phyloP scores from a whole-genome alignment of 2,797 vertebrate genomes.

The Neosilurus hyrtlii region DNA sequence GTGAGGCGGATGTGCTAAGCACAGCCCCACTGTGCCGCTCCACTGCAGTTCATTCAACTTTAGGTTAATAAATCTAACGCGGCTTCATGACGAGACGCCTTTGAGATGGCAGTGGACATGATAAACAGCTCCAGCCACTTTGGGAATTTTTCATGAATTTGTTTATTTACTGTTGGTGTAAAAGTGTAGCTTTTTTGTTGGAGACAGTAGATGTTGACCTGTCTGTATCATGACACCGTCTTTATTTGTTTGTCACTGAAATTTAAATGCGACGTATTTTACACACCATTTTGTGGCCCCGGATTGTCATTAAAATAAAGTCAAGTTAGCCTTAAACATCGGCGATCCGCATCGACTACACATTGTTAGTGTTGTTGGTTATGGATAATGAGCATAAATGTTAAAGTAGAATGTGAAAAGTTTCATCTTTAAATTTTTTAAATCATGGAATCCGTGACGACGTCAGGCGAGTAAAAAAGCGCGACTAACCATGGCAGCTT shows the following conservation, averaged over 20 bases:
- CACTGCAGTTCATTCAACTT: neutral
- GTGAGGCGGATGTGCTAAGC: too few species aligned
- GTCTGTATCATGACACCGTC: neutral
- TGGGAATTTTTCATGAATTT: too few species aligned
- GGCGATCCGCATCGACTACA: too few species aligned
- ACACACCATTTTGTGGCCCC: neutral
- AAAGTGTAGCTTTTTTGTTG: neutral
- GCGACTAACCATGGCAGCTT: neutral
- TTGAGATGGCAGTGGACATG: neutral
- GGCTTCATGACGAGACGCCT: neutral
- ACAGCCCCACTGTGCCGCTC: too few species aligned
- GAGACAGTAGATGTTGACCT: neutral
- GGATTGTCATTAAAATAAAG: constrained; percentile 3
- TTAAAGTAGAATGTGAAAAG: neutral
- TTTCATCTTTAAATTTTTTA: neutral
- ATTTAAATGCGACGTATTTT: neutral
- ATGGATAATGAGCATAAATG: neutral
- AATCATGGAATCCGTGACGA: neutral
- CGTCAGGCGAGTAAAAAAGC: neutral
- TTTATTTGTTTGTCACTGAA: neutral
- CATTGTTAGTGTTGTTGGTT: neutral
- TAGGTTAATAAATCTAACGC: neutral
- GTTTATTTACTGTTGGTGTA: neutral
- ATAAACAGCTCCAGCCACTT: neutral
- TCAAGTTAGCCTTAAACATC: neutral